These are phyloP conservation scores for Orthonyx spaldingii DNA, from an alignment of 2,113 vertebrate genomes.

Conservation along the genomic window DNA sequence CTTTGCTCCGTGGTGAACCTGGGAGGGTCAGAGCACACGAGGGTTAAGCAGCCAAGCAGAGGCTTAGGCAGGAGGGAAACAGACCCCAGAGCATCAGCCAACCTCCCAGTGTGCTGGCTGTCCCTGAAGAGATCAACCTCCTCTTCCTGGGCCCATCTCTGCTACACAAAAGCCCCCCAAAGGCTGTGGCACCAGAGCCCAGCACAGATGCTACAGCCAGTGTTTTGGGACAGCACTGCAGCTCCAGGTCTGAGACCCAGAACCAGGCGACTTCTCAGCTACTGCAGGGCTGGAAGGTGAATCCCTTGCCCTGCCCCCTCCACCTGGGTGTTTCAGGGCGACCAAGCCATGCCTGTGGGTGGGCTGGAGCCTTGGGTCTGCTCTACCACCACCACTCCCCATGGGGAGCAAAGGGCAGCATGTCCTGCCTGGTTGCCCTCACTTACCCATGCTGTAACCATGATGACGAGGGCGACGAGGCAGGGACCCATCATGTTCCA, in stretches of 20 bases:
- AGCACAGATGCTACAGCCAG: background rate
- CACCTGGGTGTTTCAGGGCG: background rate
- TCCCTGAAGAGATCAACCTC: background rate
- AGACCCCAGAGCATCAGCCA: background rate
- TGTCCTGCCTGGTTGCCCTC: background rate
- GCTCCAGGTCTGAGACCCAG: background rate
- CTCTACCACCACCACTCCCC: background rate
- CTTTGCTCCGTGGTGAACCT: conserved; percentile 81
- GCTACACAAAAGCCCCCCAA: background rate
- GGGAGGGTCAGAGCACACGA: background rate
- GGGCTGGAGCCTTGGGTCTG: background rate
- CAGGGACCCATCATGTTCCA: conserved; percentile 96
- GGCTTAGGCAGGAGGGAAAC: background rate
- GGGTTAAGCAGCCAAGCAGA: background rate
- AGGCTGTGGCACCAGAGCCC: background rate
- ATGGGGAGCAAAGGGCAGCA: background rate
- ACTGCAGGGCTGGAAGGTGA: background rate
- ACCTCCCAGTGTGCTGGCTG: background rate
- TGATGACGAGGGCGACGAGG: conserved; percentile 81
- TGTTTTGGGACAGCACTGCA: background rate
- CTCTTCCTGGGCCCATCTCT: background rate
- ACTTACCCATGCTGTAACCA: conserved; percentile 90
- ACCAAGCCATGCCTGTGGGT: background rate
- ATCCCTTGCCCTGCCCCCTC: background rate
- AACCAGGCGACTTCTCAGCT: background rate